Evolutionary conservation across 1,140 invertebrate species (phyloP).

Genomic region (Ericerus pela): DNA sequence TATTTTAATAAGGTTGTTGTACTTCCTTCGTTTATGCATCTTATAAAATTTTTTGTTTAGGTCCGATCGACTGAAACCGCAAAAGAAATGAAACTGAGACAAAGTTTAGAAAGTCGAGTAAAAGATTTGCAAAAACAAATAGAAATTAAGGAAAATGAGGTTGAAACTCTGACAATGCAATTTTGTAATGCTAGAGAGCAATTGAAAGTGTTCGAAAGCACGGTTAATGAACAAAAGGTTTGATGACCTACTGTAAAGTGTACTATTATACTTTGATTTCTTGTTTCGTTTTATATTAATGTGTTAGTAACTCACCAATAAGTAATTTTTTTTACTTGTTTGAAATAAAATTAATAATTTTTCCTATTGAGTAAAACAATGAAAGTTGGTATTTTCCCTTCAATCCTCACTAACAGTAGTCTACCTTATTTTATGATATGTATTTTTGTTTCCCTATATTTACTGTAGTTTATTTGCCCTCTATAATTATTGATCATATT

Average conservation of each 20-base stretch:
- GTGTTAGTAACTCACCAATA: too few relatives aligned
- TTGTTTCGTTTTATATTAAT: too few relatives aligned
- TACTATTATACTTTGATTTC: not conserved
- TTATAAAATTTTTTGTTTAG: not conserved
- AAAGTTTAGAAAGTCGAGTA: not conserved
- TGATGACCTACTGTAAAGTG: not conserved
- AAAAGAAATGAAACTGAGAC: not conserved
- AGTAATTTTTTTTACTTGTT: too few relatives aligned
- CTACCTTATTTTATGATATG: too few relatives aligned
- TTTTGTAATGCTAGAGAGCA: not conserved
- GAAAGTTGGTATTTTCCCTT: too few relatives aligned
- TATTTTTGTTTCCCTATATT: too few relatives aligned
- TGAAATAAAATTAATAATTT: not conserved
- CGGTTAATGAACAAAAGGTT: constrained; percentile 4
- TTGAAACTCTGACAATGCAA: not conserved
- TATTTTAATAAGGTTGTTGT: not conserved
- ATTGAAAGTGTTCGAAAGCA: not conserved
- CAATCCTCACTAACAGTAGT: too few relatives aligned
- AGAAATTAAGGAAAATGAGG: not conserved
- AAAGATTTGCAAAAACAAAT: constrained; percentile 7
- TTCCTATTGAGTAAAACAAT: too few relatives aligned
- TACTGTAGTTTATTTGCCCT: too few relatives aligned
- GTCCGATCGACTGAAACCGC: not conserved
- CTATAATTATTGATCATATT: too few relatives aligned
- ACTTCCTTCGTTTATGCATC: not conserved